Conservation (phyloP, 1,140 invertebrate genomes). For the Chymomyza costata region DNA sequence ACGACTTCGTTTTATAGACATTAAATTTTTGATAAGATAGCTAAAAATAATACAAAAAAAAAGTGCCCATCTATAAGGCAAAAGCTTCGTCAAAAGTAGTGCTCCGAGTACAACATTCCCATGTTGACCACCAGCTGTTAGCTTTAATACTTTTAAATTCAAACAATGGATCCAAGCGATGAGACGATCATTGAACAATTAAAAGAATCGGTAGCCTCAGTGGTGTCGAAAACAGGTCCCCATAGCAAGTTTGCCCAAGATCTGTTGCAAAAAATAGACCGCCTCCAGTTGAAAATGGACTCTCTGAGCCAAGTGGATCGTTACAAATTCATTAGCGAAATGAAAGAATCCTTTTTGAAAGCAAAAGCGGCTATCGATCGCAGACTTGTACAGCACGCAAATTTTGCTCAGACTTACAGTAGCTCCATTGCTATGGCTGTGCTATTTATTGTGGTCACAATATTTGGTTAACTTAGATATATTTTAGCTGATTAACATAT, state of each 20-base stretch:
- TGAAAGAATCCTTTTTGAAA: conserved; percentile 54
- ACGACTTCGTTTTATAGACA: conserved; percentile 41
- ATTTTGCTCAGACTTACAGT: conserved; percentile 53
- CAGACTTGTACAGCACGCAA: conserved; percentile 47
- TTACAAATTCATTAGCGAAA: conserved; percentile 48
- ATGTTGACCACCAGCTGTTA: conserved; percentile 25
- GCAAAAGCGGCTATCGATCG: conserved; percentile 51
- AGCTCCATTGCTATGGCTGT: conserved; percentile 57
- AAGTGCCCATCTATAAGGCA: conserved; percentile 3
- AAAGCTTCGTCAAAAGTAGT: conserved; percentile 23
- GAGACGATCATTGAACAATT: conserved; percentile 52
- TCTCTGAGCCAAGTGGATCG: conserved; percentile 44
- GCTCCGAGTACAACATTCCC: conserved; percentile 1
- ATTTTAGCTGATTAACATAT: not conserved
- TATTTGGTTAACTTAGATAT: conserved; percentile 57
- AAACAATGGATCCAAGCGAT: conserved; percentile 19
- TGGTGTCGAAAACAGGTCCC: conserved; percentile 57
- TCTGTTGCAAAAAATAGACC: conserved; percentile 44
- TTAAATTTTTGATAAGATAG: conserved; percentile 68
- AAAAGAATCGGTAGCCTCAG: conserved; percentile 47
- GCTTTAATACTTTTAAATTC: not conserved
- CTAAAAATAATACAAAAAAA: conserved; percentile 27
- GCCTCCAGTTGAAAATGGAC: conserved; percentile 53
- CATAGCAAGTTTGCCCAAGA: conserved; percentile 56
- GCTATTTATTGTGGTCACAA: conserved; percentile 56